Percentiles rank a stretch among this genome's conserved stretches.
Conservation (phyloP, 2,888 invertebrate genomes). For the Synanthedon myopaeformis region DNA sequence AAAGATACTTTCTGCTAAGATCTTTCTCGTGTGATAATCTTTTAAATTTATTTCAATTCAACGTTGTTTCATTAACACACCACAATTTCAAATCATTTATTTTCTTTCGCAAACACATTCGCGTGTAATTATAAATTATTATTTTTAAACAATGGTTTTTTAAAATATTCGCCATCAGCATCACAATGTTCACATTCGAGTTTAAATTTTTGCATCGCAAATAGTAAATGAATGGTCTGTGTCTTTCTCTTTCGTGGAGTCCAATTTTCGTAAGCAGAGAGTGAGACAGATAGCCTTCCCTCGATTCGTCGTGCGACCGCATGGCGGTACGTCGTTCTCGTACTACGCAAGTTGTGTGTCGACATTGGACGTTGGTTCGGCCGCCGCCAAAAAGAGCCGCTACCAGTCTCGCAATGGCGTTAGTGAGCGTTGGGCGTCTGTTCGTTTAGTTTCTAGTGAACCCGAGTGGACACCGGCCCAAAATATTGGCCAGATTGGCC, state of each 20-base stretch:
- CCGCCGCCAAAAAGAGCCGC: constrained; percentile 21
- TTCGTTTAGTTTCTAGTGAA: constrained; percentile 58
- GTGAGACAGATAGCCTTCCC: constrained; percentile 29
- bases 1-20: no score
- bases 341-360: constrained; percentile 70
- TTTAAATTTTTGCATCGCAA: constrained; percentile 37
- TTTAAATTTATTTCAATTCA: no score
- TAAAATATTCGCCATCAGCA: constrained; percentile 7
- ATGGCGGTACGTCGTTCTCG: constrained; percentile 50
- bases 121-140: constrained; percentile 4
- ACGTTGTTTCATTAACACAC: no score
- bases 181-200: constrained; percentile 3
- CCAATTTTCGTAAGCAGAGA: constrained; percentile 18
- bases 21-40: no score
- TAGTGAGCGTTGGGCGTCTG: constrained; percentile 56
- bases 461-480: constrained; percentile 72
- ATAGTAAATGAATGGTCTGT: constrained; percentile 61
- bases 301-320: constrained; percentile 29
- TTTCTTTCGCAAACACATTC: no score
- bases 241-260: constrained; percentile 30
- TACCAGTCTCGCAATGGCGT: constrained; percentile 68
- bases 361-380: constrained; percentile 69
- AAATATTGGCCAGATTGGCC: constrained; percentile 71
- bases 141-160: constrained; percentile 11
- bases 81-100: no score